A percentile compares a stretch with the other conserved stretches of the same genome.
These are phyloP conservation scores for Solea senegalensis DNA, from an alignment of 2,113 vertebrate species.

Conservation along the genomic window DNA sequence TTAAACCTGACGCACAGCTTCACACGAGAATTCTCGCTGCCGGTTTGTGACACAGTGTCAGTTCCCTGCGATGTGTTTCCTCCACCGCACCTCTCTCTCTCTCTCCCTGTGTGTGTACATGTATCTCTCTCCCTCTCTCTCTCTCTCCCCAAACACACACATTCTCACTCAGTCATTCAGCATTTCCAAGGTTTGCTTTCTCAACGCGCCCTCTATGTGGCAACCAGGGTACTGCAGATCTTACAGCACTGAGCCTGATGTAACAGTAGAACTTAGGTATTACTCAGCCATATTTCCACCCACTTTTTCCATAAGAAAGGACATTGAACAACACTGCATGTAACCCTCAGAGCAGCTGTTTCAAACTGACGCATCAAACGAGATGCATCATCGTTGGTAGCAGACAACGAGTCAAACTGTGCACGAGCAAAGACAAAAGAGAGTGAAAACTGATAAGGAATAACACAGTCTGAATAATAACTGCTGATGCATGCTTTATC, in stretches of 20 bases:
- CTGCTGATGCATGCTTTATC: conserved; percentile 73
- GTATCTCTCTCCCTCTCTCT: conserved; percentile 12
- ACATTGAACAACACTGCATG: conserved; percentile 2
- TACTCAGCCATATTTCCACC: not conserved
- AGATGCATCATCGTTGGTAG: conserved; percentile 3
- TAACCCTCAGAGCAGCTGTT: not conserved
- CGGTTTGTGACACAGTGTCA: conserved; percentile 47
- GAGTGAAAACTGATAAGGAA: conserved; percentile 1
- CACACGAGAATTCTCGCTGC: conserved; percentile 17
- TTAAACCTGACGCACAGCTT: conserved; percentile 21
- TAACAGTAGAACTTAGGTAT: conserved; percentile 14
- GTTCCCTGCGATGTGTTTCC: conserved; percentile 39
- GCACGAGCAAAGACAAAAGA: not conserved
- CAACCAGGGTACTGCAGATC: conserved; percentile 43
- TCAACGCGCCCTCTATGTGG: conserved; percentile 64
- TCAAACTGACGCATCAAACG: conserved; percentile 12
- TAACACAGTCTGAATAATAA: conserved; percentile 46
- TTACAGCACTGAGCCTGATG: conserved; percentile 30
- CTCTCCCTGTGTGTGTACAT: not conserved
- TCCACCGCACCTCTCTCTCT: conserved; percentile 37
- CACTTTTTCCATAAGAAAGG: not conserved
- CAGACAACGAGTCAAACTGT: conserved; percentile 18
- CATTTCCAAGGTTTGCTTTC: conserved; percentile 50
- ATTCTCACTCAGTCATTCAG: conserved; percentile 65
- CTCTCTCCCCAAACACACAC: not conserved